Percentiles rank a stretch among this genome's conserved stretches.
These are phyloP conservation scores for Electrophaes corylata DNA, from an alignment of 2,888 invertebrate genomes.

Conservation along the genomic window DNA sequence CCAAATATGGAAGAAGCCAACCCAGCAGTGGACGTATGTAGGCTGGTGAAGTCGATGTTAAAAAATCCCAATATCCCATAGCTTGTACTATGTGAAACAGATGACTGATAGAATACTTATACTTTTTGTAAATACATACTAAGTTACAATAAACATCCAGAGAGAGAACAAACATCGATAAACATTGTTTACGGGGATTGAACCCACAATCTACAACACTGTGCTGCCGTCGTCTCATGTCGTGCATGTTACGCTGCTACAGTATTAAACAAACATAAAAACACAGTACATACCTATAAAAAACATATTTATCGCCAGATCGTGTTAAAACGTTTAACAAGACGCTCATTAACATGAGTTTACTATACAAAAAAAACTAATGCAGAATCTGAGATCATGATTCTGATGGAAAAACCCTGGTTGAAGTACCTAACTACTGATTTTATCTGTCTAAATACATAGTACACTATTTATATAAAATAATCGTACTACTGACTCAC, in stretches of 20 bases:
- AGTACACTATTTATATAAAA: neutral
- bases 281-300: conserved; percentile 1
- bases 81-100: too few relatives aligned
- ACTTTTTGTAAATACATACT: too few relatives aligned
- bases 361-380: conserved; percentile 29
- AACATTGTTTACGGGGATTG: too few relatives aligned
- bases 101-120: too few relatives aligned
- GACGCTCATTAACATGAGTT: conserved; percentile 29
- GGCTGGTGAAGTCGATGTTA: too few relatives aligned
- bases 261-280: conserved; percentile 15
- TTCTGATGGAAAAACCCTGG: conserved; percentile 49
- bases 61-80: too few relatives aligned
- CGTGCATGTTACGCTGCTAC: neutral
- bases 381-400: conserved; percentile 49
- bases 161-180: too few relatives aligned
- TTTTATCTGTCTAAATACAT: conserved; percentile 1
- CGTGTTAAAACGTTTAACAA: conserved; percentile 39
- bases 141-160: too few relatives aligned
- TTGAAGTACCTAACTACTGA: neutral
- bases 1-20: too few relatives aligned
- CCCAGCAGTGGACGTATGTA: too few relatives aligned
- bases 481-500: neutral
- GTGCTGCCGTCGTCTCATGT: too few relatives aligned
- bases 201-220: too few relatives aligned
- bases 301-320: conserved; percentile 11